phyloP scores from a whole-genome alignment of 2,797 vertebrate species.

The Craterocephalus amniculus region DNA sequence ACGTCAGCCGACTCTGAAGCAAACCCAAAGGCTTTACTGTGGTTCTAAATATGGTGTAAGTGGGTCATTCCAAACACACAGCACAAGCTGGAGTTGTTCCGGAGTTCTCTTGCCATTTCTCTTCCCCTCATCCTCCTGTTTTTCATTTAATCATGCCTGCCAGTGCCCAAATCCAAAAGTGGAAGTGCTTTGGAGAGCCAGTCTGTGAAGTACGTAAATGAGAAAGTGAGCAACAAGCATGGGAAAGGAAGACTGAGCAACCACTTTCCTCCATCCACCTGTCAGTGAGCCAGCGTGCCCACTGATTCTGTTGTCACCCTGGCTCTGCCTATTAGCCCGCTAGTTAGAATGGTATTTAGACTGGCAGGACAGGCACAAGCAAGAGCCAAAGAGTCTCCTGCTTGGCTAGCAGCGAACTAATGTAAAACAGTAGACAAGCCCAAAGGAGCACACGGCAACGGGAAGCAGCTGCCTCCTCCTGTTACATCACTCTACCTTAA shows the following conservation, averaged over 20 bases:
- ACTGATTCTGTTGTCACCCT: slow-evolving; percentile 52
- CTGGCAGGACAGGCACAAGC: slow-evolving; percentile 60
- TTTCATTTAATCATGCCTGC: slow-evolving; percentile 58
- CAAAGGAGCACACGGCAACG: slow-evolving; percentile 47
- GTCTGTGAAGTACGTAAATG: slow-evolving; percentile 16
- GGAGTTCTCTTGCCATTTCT: slow-evolving; percentile 38
- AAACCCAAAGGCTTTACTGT: slow-evolving; percentile 18
- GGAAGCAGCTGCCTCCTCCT: slow-evolving; percentile 72
- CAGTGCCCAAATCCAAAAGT: slow-evolving; percentile 47
- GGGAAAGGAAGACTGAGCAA: slow-evolving; percentile 9
- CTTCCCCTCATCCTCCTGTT: slow-evolving; percentile 44
- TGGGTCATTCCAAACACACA: slow-evolving; percentile 54
- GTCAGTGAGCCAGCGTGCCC: slow-evolving; percentile 47
- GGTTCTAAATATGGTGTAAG: slow-evolving; percentile 56
- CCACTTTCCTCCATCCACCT: slow-evolving; percentile 43
- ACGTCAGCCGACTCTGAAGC: slow-evolving; percentile 7
- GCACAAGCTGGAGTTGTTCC: slow-evolving; percentile 35
- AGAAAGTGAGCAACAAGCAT: slow-evolving; percentile 35
- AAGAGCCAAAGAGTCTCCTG: slow-evolving; percentile 62
- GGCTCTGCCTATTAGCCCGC: slow-evolving; percentile 67
- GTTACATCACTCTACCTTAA: slow-evolving; percentile 71
- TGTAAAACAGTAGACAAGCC: slow-evolving; percentile 52
- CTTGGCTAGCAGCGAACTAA: slow-evolving; percentile 45
- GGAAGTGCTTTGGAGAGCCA: slow-evolving; percentile 36
- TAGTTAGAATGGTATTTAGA: slow-evolving; percentile 73